phyloP scores from a whole-genome alignment of 2,113 vertebrate genomes.

The Rutilus rutilus region DNA sequence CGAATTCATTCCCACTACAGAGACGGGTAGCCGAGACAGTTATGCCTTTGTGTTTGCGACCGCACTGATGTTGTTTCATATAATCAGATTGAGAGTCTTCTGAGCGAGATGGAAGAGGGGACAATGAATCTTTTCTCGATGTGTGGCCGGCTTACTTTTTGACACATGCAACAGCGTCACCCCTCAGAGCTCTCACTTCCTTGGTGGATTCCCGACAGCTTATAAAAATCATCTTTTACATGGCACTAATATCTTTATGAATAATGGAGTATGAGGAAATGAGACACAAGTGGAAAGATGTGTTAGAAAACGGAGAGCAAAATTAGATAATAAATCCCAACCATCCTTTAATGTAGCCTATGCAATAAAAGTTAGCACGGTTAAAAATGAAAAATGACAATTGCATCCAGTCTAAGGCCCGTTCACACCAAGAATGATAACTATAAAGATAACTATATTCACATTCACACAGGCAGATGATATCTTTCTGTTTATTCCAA shows the following conservation, averaged over 20 bases:
- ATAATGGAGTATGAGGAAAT: constrained; percentile 33
- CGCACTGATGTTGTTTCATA: constrained; percentile 10
- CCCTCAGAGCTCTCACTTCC: constrained; percentile 12
- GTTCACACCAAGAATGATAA: too few relatives aligned
- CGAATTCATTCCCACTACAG: background rate
- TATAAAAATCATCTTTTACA: constrained; percentile 38
- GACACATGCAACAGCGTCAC: constrained; percentile 13
- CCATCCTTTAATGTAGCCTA: background rate
- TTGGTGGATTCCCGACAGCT: constrained; percentile 24
- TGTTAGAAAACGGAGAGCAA: constrained; percentile 7
- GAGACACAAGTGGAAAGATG: constrained; percentile 1
- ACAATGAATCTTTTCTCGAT: constrained; percentile 10
- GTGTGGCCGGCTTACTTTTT: constrained; percentile 12
- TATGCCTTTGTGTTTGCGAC: constrained; percentile 33
- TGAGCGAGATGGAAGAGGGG: background rate
- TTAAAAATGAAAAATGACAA: constrained; percentile 29
- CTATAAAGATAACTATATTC: too few relatives aligned
- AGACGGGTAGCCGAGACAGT: background rate
- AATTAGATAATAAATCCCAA: background rate
- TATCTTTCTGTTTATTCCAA: too few relatives aligned
- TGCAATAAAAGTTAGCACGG: background rate
- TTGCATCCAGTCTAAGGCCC: constrained; percentile 25
- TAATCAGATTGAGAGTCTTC: constrained; percentile 27
- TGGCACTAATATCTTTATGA: constrained; percentile 43
- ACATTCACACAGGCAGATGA: too few relatives aligned